A percentile compares a stretch with the other conserved stretches of the same genome.
Conservation (phyloP, 2,888 invertebrate genomes). For the Galerucella calmariensis region DNA sequence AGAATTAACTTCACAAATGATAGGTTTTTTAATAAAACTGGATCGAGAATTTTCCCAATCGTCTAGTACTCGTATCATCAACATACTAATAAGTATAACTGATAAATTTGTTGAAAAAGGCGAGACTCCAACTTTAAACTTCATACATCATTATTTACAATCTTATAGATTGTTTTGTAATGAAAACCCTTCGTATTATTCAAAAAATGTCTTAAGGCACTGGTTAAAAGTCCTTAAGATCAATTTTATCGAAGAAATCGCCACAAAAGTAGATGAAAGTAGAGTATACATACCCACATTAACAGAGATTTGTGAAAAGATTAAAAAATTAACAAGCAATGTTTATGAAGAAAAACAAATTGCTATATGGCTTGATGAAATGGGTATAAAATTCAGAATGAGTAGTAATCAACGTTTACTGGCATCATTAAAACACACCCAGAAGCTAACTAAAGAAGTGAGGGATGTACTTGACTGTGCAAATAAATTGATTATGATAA, state of each 20-base stretch:
- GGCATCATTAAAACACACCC: not conserved
- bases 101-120: not conserved
- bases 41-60: not conserved
- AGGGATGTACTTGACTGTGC: not conserved
- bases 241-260: not conserved
- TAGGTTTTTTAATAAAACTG: not conserved
- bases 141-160: conserved; percentile 9
- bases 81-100: not conserved
- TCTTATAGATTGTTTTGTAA: not conserved
- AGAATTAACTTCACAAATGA: not conserved
- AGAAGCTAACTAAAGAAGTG: not conserved
- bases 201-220: not conserved
- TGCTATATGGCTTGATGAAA: not conserved
- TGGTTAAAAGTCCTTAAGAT: conserved; percentile 18
- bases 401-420: not conserved
- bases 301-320: not conserved
- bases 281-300: not conserved
- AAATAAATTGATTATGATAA: not conserved
- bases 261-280: not conserved
- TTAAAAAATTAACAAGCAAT: not conserved
- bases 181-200: not conserved
- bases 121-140: conserved; percentile 4
- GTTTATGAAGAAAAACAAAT: not conserved
- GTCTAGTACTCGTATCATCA: not conserved
- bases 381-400: conserved; percentile 6